A percentile compares a stretch with the other conserved stretches of the same genome.
Evolutionary conservation across 2,888 invertebrate species (phyloP).

Genomic region (Oscheius myriophilus): DNA sequence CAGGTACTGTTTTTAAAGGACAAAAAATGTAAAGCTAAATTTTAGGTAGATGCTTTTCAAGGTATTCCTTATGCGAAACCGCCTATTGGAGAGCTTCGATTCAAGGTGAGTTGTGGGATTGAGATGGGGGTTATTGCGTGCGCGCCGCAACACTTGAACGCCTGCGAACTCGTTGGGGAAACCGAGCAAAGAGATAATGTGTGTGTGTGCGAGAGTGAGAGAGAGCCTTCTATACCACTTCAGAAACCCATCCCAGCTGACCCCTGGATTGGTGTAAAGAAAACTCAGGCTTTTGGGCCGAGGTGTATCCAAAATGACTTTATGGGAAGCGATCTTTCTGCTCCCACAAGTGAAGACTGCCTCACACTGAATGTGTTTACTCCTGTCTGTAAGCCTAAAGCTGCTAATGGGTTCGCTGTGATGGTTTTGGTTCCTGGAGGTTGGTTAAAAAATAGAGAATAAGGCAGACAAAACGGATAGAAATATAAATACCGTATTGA

Average conservation of each 20-base stretch:
- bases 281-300: constrained; percentile 44
- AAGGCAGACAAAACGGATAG: not conserved
- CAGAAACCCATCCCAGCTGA: constrained; percentile 47
- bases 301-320: constrained; percentile 43
- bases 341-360: constrained; percentile 44
- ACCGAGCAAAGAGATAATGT: too few species aligned
- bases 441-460: not conserved
- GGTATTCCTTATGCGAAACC: constrained; percentile 56
- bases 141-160: too few species aligned
- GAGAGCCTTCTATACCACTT: not conserved
- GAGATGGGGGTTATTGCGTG: too few species aligned
- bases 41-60: constrained; percentile 51
- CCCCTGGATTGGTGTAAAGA: constrained; percentile 44
- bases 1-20: too few species aligned
- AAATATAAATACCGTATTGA: not conserved
- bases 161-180: too few species aligned
- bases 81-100: constrained; percentile 47
- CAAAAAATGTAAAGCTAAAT: not conserved
- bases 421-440: constrained; percentile 53
- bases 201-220: too few species aligned
- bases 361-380: constrained; percentile 54
- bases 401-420: constrained; percentile 45
- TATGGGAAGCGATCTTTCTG: not conserved
- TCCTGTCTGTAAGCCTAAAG: constrained; percentile 43
- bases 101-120: too few species aligned